These are phyloP conservation scores for Arrhamphus sclerolepis DNA, from an alignment of 2,797 vertebrate genomes.

Conservation along the genomic window DNA sequence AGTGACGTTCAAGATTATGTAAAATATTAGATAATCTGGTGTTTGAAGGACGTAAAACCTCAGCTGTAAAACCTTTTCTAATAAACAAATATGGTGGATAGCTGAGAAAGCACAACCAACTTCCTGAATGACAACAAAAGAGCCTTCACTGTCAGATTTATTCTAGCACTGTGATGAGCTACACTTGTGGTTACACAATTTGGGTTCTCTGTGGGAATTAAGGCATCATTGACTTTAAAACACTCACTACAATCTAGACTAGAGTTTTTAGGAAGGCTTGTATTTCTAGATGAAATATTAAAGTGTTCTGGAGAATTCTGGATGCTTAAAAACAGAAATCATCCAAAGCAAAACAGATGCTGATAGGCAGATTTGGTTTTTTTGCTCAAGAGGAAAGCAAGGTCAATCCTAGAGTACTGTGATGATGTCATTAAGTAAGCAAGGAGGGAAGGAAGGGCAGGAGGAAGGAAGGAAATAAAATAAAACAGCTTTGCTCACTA, in stretches of 20 bases:
- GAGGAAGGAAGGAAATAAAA: background rate
- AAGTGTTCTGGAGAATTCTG: background rate
- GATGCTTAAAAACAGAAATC: too few species aligned
- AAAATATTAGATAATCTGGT: background rate
- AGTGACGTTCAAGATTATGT: too few species aligned
- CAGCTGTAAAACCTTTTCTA: background rate
- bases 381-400: too few species aligned
- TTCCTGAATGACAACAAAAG: background rate
- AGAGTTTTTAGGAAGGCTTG: background rate
- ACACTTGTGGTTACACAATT: background rate
- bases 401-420: too few species aligned
- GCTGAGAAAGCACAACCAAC: background rate
- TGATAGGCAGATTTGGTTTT: too few species aligned
- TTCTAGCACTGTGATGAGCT: background rate
- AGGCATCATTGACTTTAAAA: background rate
- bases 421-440: too few species aligned
- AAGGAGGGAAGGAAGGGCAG: background rate
- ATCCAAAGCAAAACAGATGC: too few species aligned
- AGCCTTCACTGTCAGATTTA: background rate
- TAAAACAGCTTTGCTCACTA: background rate
- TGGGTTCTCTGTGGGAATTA: background rate
- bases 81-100: background rate
- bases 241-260: background rate
- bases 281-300: background rate
- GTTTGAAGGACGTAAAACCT: background rate